Evolutionary conservation across 2,888 invertebrate species (phyloP), one percentile per base, ranked within the genome.

Genomic region (Dicycla oo): DNA sequence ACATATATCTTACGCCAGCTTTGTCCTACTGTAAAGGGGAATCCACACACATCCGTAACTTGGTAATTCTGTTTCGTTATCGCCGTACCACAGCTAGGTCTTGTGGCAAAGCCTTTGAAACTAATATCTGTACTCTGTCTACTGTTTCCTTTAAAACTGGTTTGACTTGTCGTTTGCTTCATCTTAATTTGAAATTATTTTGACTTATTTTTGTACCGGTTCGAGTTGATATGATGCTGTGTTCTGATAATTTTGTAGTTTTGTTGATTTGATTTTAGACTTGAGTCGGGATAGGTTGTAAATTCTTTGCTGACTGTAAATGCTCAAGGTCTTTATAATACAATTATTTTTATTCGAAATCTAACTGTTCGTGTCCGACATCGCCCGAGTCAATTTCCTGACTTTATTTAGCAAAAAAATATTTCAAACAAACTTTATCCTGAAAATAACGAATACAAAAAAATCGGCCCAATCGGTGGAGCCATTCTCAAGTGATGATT

Each of bases 81-180:
- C 61, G 26, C 43, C 20, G 7, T 45, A 62, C 58, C 49, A 60
- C 72, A 70, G 77, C 18, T 62, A 82, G 72, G 57, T 83, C 45
- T 76, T 64, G 49, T 40, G 62, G 70, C 51, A 58, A 74, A 69
- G 71, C 58, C 57, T 63, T 81, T 81, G 84, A 72, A 76, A 72
- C 53, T 71, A 69, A 81, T 84, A 76, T 62, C 54, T 71, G 15
- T 40, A 62, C 38, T 66, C 62, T 26, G 74, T 73, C 63, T 66
- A 63, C 65, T 6, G 71, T 69, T 84, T 68, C 75, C 69, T 75
- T 75, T 57, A 26, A 47, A 71, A 82, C 85, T 34, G 45, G 78
- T 73, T 54, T 47, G 65, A 62, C 71, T 58, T 49, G 77, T 43
- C 47, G 13, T 45, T 61, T 13, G 47, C 15, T 56, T 54, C 63